phyloP scores from a whole-genome alignment of 2,113 vertebrate genomes.

The Monopterus albus region DNA sequence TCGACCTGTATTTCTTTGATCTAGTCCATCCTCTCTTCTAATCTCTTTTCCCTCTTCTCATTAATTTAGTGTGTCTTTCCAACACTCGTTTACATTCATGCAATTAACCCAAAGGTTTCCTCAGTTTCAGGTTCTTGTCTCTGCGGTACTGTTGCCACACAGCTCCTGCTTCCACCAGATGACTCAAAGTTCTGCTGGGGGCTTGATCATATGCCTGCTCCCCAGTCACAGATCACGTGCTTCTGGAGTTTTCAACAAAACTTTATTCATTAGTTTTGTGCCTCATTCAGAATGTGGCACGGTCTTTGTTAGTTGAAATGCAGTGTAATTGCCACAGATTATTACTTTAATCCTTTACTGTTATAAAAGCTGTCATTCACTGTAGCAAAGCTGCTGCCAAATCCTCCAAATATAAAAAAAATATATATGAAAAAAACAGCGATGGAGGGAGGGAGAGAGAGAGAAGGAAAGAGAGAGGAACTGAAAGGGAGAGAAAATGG shows the following conservation, averaged over 20 bases:
- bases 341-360: constrained; percentile 17
- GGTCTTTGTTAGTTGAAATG: constrained; percentile 1
- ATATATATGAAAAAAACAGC: constrained; percentile 13
- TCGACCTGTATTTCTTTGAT: too few relatives aligned
- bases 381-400: constrained; percentile 17
- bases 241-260: constrained; percentile 2
- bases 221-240: constrained; percentile 3
- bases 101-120: too few relatives aligned
- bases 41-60: too few relatives aligned
- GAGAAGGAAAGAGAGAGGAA: not conserved
- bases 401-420: constrained; percentile 36
- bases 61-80: too few relatives aligned
- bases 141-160: too few relatives aligned
- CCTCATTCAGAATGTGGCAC: not conserved
- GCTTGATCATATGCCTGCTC: constrained; percentile 18
- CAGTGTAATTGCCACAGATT: constrained; percentile 14
- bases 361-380: constrained; percentile 24
- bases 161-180: constrained; percentile 12
- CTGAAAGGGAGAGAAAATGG: constrained; percentile 17
- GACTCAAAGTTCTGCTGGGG: constrained; percentile 24
- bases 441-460: not conserved
- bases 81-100: too few relatives aligned
- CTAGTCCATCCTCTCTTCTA: too few relatives aligned
- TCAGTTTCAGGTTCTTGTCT: too few relatives aligned
- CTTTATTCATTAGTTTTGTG: not conserved